Evolutionary conservation across 2,888 invertebrate species (phyloP), one percentile per base, ranked within the genome.

Genomic region (Dasysyrphus tricinctus): DNA sequence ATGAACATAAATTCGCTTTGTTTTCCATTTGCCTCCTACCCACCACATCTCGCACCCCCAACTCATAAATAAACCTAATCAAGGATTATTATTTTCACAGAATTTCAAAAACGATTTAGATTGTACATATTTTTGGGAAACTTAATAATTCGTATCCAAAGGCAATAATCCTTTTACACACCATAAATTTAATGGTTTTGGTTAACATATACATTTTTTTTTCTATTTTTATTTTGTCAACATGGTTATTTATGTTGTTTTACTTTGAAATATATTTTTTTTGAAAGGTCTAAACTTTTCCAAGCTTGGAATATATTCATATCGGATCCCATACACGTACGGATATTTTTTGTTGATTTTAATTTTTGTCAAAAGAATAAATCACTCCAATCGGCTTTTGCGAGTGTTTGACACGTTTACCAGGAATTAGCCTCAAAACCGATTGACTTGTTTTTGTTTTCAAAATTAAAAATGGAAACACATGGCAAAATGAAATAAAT

Each of bases 151-250:
- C 82, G 74, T 79, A 79, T 78, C 86, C 78, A 61, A 79, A 69
- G 69, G 75, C 82, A 75, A 82, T 86, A 86, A 86, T 86, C 86
- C 86, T 82, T 82, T 82, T 72, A 82, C 86, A 82, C 82, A 78
- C 82, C 86, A 86, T 86, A 86, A 86, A 86, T 82, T 82, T 57
- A 44, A 82, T 82, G 86, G 81, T 79, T 82, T 79, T 78, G 76
- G 70, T 77, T 85, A 74, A 74, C 59, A 42, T 57, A 42, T 42
- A 5, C 14, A 47, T 19, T 7, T 47, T 69, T 80, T 69, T 16
- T 57, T 44, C 1, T 14, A 8, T 51, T 19, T 51, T 34, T 19
- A 6, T 57, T 72, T 24, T 24, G 24, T 24, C 56, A 61, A 51
- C 67, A 65, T 32, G 37, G 69, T 37, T 73, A 77, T 14, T 16